Evolutionary conservation across 2,797 vertebrate species (phyloP), one percentile per base, ranked within the genome.

Genomic region (Epinephelus coioides): DNA sequence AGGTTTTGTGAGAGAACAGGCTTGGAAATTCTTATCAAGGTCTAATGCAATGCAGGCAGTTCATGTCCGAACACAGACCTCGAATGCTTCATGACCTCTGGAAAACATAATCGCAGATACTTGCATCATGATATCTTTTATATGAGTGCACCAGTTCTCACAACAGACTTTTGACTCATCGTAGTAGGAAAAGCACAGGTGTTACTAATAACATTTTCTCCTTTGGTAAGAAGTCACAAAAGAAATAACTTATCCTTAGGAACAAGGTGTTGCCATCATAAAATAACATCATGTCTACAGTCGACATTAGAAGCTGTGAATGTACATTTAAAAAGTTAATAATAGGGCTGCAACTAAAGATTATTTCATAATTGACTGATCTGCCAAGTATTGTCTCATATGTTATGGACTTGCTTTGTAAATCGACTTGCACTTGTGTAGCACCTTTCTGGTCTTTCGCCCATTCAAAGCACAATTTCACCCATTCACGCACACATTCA

Each of bases 11-110:
- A 67, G 47, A 57, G 56, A 68, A 57, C 47, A 49, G 19, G 11
- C 21, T 63, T 25, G 53, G 21, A 66, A 67, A 54, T 55, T 80
- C 43, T 66, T 69, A 74, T 80, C 69, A 54, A 66, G 51, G 74
- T 66, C 18, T 66, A 13, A 81, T 38, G 68, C 7, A 67, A 62
- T 59, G 71, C 53, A 55, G 65, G 49, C 46, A 61, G 21, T 53
- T 6, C 61, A 23, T 54, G 60, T 75, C 61, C 4, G 2, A 66
- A 40, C 23, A 61, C 23, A 50, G 49, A 69, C 17, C 53, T 18
- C 21, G 25, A 71, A 67, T 44, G 30, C 51, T 60, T 55, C 51
- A 44, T 40, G 27, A 23, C n/a, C 18, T 69, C 53, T 70, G 18
- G 50, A 73, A 4, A 43, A 30, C 27, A 40, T 72, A 21, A 74